Base-by-base conservation (phyloP, 2,113 vertebrate genomes). In the Puntigrus tetrazona region DNA sequence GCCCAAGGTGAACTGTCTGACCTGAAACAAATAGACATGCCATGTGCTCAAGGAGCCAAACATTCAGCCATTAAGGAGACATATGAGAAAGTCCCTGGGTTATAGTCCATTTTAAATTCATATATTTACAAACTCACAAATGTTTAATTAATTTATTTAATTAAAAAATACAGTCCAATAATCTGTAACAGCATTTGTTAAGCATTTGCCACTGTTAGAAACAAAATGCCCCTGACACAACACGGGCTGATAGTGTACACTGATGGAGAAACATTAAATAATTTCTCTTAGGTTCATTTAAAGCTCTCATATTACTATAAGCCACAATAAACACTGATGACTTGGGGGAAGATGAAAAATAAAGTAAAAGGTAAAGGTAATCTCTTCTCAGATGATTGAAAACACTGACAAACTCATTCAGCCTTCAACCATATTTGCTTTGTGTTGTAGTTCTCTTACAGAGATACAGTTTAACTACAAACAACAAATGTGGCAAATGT, bases 1-100 rank as follows among this genome's bases (percentile, higher is more conserved):
- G 78, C 78, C 27, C 41, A 67, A 80, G 78, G 78, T 80, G 43
- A 67, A 67, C n/a, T 65, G 41, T 22, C 43, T 80, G 41, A 80
- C 59, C 78, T 67, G 41, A 50, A 67, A 45, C 38, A 80, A 80
- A 67, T n/a, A 29, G 59, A 34, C 59, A 67, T 80, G 38, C 18
- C 13, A 38, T 79, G 78, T 67, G 61, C 61, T 65, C 25, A 25
- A 22, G 16, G 5, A 67, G 59, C 78, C 22, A 80, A 63, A 45
- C 29, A 47, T n/a, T 47, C 59, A 47, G 18, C 27, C 61, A 47
- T 80, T 80, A 80, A 3, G 9, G 18, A 47, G 41, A 5, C 16
- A 43, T 27, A 9, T 3, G 70, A 67, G 31, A 34, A 67, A n/a
- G 4, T 5, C 4, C 4, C 4, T 38, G 1, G 1, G 10, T 18